Conservation (phyloP, 2,888 invertebrate species). For the Choreutis nemorana region DNA sequence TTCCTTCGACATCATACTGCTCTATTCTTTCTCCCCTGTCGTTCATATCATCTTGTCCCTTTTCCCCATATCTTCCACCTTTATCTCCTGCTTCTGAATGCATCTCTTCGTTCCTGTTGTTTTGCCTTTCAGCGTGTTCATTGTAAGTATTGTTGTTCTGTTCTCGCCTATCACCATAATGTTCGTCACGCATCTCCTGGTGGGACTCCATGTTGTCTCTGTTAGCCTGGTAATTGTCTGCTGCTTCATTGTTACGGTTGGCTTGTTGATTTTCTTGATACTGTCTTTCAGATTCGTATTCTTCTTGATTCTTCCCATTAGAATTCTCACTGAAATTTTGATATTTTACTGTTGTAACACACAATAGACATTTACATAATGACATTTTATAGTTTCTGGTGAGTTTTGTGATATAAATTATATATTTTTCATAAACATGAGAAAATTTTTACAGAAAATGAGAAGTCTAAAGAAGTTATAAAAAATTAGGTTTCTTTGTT, state of each 20-base stretch:
- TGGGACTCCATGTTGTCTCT: slow-evolving; percentile 18
- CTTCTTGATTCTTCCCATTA: slow-evolving; percentile 18
- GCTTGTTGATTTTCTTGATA: slow-evolving; percentile 19
- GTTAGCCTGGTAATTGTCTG: slow-evolving; percentile 18
- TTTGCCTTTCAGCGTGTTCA: slow-evolving; percentile 9
- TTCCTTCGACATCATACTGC: slow-evolving; percentile 18
- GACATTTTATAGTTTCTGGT: not conserved
- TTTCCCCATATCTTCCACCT: slow-evolving; percentile 19
- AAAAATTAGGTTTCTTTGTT: too few species aligned
- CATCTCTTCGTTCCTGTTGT: slow-evolving; percentile 10
- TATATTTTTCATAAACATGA: too few species aligned
- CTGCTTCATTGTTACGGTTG: slow-evolving; percentile 17
- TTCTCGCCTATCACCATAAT: slow-evolving; percentile 14
- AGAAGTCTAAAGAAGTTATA: not conserved
- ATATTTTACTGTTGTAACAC: not conserved
- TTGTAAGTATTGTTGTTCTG: slow-evolving; percentile 6
- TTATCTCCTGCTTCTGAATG: slow-evolving; percentile 12
- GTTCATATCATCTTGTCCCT: slow-evolving; percentile 16
- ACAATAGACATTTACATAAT: too few species aligned
- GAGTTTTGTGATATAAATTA: not conserved
- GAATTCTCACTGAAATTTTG: slow-evolving; percentile 10
- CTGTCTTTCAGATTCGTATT: slow-evolving; percentile 20
- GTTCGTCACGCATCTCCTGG: slow-evolving; percentile 17
- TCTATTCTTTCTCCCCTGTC: slow-evolving; percentile 17
- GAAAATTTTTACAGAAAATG: too few species aligned